Conservation (phyloP, 2,797 vertebrate species). For the Bradypodion ventrale region DNA sequence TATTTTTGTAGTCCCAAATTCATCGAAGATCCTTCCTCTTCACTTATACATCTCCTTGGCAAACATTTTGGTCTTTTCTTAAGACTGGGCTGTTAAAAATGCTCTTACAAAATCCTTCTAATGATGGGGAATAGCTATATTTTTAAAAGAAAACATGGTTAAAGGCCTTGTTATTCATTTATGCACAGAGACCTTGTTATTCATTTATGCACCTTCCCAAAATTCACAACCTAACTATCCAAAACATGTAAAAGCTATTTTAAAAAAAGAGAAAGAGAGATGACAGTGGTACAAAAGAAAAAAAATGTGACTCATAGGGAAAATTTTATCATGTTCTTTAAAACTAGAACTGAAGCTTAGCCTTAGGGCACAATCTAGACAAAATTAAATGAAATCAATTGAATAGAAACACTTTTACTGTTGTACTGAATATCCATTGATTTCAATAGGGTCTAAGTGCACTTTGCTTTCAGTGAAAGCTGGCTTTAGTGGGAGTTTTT, state of each 20-base stretch:
- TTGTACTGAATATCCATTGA: slow-evolving; percentile 25
- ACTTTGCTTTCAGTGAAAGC: slow-evolving; percentile 11
- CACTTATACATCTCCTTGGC: not conserved
- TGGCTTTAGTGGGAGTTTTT: slow-evolving; percentile 14
- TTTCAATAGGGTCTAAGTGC: slow-evolving; percentile 12
- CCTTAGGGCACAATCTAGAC: slow-evolving; percentile 1
- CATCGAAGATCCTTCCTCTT: not conserved
- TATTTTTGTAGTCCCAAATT: not conserved
- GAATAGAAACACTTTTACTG: slow-evolving; percentile 10
- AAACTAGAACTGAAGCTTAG: not conserved
- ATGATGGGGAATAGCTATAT: not conserved
- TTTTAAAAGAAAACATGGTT: no score
- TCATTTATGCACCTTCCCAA: not conserved
- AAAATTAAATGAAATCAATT: slow-evolving; percentile 32
- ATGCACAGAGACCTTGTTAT: not conserved
- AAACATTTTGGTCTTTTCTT: not conserved
- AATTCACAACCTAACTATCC: not conserved
- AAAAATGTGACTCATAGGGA: not conserved
- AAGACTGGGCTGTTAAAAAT: not conserved
- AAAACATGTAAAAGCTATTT: not conserved
- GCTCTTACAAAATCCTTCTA: not conserved
- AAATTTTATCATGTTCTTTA: not conserved
- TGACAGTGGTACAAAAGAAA: not conserved
- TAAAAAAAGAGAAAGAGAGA: no score
- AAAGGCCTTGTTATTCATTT: not conserved